Conservation (phyloP, 2,113 vertebrate genomes). For the rabbit (Oryctolagus cuniculus) region DNA sequence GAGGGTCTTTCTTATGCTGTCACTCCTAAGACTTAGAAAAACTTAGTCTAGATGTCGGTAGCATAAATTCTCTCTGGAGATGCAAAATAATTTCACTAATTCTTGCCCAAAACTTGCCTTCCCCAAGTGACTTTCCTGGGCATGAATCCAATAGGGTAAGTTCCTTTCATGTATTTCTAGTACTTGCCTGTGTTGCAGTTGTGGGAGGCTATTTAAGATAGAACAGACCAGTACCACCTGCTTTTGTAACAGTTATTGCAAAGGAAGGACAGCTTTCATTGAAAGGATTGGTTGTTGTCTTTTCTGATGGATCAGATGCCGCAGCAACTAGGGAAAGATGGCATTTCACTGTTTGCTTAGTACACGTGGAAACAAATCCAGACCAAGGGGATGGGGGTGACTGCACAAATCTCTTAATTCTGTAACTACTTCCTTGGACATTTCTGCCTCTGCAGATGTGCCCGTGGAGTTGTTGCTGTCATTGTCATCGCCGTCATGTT, state of each 20-base stretch:
- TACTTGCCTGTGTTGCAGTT: not conserved
- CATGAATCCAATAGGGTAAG: not conserved
- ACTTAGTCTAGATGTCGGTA: not conserved
- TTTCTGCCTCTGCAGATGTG: not conserved
- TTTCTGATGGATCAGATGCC: not conserved
- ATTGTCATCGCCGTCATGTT: not conserved
- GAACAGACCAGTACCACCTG: not conserved
- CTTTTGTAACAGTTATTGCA: not conserved
- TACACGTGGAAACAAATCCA: not conserved
- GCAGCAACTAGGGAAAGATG: not conserved
- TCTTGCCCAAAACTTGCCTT: not conserved
- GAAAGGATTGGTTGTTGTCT: not conserved
- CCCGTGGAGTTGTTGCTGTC: not conserved
- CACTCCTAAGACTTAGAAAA: not conserved
- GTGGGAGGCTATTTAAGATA: not conserved
- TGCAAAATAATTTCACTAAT: not conserved
- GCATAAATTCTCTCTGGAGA: not conserved
- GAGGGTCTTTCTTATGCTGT: not conserved
- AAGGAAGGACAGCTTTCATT: not conserved
- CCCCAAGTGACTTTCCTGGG: not conserved
- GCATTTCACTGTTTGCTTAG: not conserved
- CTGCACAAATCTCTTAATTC: constrained; percentile 18
- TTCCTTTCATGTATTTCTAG: not conserved
- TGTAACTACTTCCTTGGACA: not conserved
- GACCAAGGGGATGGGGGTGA: not conserved